A percentile compares a stretch with the other conserved stretches of the same genome.
Conservation (phyloP, 2,888 invertebrate genomes). For the Phragmatobia fuliginosa region DNA sequence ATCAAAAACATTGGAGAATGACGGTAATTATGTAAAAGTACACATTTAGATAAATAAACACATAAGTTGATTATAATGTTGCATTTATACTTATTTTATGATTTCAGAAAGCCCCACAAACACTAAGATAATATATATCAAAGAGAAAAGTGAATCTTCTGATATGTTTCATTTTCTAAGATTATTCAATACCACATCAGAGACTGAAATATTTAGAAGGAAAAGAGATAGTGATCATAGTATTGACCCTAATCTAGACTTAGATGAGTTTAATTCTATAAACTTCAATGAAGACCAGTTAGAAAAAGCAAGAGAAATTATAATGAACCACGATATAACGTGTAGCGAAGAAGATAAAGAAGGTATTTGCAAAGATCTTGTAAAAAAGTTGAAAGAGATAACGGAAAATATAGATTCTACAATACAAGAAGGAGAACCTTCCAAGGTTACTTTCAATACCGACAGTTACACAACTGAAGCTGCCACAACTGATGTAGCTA, state of each 20-base stretch:
- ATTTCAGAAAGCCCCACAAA: constrained; percentile 59
- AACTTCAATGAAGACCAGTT: constrained; percentile 62
- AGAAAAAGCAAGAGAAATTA: constrained; percentile 67
- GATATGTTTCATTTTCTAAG: constrained; percentile 64
- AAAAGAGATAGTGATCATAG: constrained; percentile 50
- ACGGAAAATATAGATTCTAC: constrained; percentile 35
- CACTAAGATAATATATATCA: constrained; percentile 70
- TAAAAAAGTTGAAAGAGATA: constrained; percentile 64
- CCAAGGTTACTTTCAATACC: constrained; percentile 24
- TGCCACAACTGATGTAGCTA: constrained; percentile 52
- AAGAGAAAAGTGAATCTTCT: constrained; percentile 59
- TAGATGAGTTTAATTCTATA: constrained; percentile 36
- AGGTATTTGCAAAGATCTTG: constrained; percentile 69
- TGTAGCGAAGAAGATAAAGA: constrained; percentile 67
- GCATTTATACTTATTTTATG: background rate
- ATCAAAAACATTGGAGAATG: constrained; percentile 56
- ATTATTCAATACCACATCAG: constrained; percentile 60
- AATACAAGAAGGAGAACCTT: constrained; percentile 20
- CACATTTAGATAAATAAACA: background rate
- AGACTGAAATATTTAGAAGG: constrained; percentile 48
- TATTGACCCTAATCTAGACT: constrained; percentile 15
- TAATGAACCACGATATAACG: constrained; percentile 66
- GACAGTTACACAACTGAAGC: constrained; percentile 6
- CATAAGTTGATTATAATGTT: background rate
- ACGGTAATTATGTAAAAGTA: constrained; percentile 56